A percentile compares a stretch with the other conserved stretches of the same genome.
Conservation (phyloP, 1,140 invertebrate species). For the Spodoptera litura region DNA sequence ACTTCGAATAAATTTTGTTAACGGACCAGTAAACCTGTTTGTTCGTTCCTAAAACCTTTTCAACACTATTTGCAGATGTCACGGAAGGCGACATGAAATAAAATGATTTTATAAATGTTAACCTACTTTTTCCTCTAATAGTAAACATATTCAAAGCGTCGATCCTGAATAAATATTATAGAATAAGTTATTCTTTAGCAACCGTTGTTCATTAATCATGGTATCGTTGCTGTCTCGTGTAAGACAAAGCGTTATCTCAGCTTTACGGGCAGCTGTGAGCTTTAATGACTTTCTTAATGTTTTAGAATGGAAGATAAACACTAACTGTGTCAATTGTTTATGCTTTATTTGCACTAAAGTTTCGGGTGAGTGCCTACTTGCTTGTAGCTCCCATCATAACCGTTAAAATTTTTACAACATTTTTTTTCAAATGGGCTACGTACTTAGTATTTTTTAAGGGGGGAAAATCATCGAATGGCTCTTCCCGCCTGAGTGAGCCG, state of each 20-base stretch:
- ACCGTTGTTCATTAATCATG: slow-evolving; percentile 16
- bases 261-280: slow-evolving; percentile 17
- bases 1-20: slow-evolving; percentile 11
- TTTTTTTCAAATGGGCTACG: too few relatives aligned
- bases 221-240: slow-evolving; percentile 16
- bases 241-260: slow-evolving; percentile 11
- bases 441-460: too few relatives aligned
- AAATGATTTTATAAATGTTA: slow-evolving; percentile 19
- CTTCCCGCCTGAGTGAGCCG: too few relatives aligned
- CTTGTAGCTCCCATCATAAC: neutral
- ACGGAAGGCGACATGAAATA: neutral
- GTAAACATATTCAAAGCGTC: slow-evolving; percentile 16
- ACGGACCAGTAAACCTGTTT: slow-evolving; percentile 33
- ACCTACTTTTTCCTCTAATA: neutral
- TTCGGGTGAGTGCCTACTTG: neutral
- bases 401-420: too few relatives aligned
- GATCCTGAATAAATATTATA: slow-evolving; percentile 27
- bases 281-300: slow-evolving; percentile 29
- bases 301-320: slow-evolving; percentile 13
- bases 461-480: too few relatives aligned
- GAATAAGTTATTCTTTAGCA: slow-evolving; percentile 4
- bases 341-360: slow-evolving; percentile 2
- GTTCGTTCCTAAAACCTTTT: neutral
- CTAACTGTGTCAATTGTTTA: neutral
- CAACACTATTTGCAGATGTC: neutral